These are phyloP conservation scores for Phoxinus dragarum DNA, from an alignment of 2,797 vertebrate genomes.

Conservation along the genomic window DNA sequence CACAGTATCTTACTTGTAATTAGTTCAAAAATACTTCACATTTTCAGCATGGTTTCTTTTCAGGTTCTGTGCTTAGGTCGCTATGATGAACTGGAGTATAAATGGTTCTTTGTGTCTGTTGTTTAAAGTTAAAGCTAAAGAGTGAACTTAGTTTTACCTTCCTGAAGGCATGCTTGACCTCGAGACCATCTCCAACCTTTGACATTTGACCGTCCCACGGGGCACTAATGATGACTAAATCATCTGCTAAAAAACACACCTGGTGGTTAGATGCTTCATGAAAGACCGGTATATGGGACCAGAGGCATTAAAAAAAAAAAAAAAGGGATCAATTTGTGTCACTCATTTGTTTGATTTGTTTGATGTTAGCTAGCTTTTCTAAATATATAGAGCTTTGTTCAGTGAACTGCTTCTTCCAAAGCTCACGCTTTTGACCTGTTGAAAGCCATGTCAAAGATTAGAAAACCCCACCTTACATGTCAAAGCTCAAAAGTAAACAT, in stretches of 20 bases:
- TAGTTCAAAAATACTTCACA: conserved; percentile 17
- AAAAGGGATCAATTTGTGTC: not conserved
- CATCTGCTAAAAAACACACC: conserved; percentile 35
- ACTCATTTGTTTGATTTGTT: not conserved
- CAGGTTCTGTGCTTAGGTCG: not conserved
- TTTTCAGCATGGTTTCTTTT: conserved; percentile 38
- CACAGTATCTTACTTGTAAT: conserved; percentile 17
- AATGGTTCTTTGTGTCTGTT: conserved; percentile 15
- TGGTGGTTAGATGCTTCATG: conserved; percentile 19
- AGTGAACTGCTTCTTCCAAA: not conserved
- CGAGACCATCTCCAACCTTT: conserved; percentile 52
- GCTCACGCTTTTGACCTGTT: conserved; percentile 29
- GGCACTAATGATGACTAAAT: conserved; percentile 48
- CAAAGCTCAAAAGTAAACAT: conserved; percentile 30
- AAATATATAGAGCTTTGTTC: conserved; percentile 10
- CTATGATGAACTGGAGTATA: conserved; percentile 10
- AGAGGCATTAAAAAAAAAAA: not conserved
- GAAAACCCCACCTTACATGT: conserved; percentile 10
- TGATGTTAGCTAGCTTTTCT: not conserved
- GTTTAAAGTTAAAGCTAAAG: conserved; percentile 14
- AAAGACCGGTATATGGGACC: conserved; percentile 9
- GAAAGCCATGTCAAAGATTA: conserved; percentile 25
- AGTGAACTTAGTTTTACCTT: conserved; percentile 51
- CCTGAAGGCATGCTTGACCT: conserved; percentile 59
- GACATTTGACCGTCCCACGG: conserved; percentile 48